Percentiles rank a stretch among this genome's conserved stretches.
Conservation (phyloP, 1,140 invertebrate species). For the Atta cephalotes region DNA sequence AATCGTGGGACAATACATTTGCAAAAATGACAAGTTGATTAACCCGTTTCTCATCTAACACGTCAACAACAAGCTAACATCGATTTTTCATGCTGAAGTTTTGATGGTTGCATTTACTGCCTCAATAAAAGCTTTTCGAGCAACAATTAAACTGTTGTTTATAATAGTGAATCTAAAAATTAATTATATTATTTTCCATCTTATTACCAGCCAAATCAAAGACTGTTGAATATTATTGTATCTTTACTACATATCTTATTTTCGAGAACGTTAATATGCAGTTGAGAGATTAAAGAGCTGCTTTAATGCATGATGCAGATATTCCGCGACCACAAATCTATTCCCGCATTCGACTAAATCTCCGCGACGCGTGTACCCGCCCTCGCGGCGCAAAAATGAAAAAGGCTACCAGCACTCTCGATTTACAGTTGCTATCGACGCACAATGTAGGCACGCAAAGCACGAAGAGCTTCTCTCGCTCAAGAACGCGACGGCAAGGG, state of each 20-base stretch:
- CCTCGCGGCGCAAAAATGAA: conserved; percentile 40
- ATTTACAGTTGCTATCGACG: conserved; percentile 68
- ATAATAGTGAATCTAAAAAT: background rate
- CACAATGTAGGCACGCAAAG: conserved; percentile 50
- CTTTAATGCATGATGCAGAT: conserved; percentile 7
- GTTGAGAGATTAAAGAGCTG: conserved; percentile 1
- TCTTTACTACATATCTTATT: background rate
- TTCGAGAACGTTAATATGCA: background rate
- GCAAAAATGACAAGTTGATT: conserved; percentile 30
- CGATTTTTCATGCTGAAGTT: conserved; percentile 13
- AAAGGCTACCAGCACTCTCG: conserved; percentile 37
- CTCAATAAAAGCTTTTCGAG: background rate
- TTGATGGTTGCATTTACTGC: background rate
- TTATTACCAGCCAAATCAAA: background rate
- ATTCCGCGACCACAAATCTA: conserved; percentile 49
- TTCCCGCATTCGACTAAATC: conserved; percentile 50
- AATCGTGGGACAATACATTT: conserved; percentile 8
- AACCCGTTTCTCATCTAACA: background rate
- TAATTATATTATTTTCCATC: background rate
- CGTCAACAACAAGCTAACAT: conserved; percentile 21
- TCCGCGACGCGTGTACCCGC: conserved; percentile 32
- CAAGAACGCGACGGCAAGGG: conserved; percentile 44
- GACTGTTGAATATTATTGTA: background rate
- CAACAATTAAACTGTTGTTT: background rate
- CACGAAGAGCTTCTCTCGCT: conserved; percentile 58